phyloP scores from a whole-genome alignment of 1,140 invertebrate genomes.

The Apis mellifera region Amel_HAv3.1 CM009942.2:11365501-11366000 shows the following conservation, averaged over 20 bases:
- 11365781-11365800: too few relatives aligned
- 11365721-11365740: too few relatives aligned
- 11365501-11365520: constrained; percentile 10
- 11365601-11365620: constrained; percentile 24
- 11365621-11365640: constrained; percentile 55
- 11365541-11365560: constrained; percentile 45
- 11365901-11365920: constrained; percentile 8
- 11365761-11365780: not conserved
- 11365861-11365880: too few relatives aligned
- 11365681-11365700: not conserved
- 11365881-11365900: not conserved
- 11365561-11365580: constrained; percentile 46
- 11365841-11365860: too few relatives aligned
- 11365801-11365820: too few relatives aligned
- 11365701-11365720: constrained; percentile 29
- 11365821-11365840: too few relatives aligned
- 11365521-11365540: constrained; percentile 1
- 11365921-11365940: not conserved
- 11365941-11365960: constrained; percentile 29
- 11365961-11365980: constrained; percentile 24
- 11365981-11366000: constrained; percentile 57
- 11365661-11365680: constrained; percentile 35
- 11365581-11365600: constrained; percentile 15
- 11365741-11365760: not conserved
- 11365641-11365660: constrained; percentile 12